Conservation (phyloP, 2,113 vertebrate species). For the Recurvirostra avosetta region DNA sequence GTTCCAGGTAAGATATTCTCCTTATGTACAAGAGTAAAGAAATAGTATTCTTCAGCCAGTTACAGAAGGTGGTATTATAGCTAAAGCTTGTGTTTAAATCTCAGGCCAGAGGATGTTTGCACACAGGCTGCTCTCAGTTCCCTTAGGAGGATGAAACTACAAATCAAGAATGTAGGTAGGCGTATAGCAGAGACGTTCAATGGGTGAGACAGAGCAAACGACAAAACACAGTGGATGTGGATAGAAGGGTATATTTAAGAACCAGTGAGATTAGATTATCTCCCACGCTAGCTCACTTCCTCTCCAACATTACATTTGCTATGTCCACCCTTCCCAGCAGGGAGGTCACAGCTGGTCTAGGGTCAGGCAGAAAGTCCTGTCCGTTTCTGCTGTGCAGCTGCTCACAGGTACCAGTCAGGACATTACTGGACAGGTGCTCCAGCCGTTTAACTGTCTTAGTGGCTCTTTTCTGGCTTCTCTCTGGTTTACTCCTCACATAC, state of each 20-base stretch:
- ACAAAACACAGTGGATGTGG: background rate
- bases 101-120: background rate
- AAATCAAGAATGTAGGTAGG: background rate
- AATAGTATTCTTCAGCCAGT: background rate
- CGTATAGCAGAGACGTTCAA: background rate
- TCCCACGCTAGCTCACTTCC: background rate
- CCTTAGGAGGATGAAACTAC: background rate
- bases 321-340: no score
- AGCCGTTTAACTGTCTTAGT: background rate
- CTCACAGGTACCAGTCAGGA: accelerated
- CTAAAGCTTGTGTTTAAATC: background rate
- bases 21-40: background rate
- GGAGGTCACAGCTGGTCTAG: background rate
- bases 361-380: background rate
- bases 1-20: background rate
- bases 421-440: background rate
- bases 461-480: background rate
- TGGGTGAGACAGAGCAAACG: background rate
- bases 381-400: background rate
- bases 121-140: background rate
- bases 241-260: background rate
- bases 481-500: background rate
- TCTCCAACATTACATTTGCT: background rate
- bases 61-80: background rate
- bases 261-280: background rate